These are phyloP conservation scores for Anastrepha obliqua DNA, from an alignment of 1,140 invertebrate species.

Conservation along the genomic window DNA sequence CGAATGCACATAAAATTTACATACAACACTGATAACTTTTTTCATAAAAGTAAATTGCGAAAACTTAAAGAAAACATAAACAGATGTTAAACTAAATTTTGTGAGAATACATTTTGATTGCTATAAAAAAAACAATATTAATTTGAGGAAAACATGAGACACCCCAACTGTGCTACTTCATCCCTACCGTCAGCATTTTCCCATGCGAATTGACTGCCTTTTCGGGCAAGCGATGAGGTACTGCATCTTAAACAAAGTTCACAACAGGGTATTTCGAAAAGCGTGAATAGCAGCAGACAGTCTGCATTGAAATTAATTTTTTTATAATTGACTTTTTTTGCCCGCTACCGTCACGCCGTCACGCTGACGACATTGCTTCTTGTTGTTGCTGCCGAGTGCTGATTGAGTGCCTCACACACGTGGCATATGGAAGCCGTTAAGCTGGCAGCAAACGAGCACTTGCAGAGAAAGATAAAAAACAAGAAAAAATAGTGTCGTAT, in stretches of 20 bases:
- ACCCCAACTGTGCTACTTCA: no score
- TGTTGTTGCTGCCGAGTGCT: not conserved
- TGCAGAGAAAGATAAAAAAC: not conserved
- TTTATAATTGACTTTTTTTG: not conserved
- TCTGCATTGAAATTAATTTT: not conserved
- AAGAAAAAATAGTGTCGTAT: not conserved
- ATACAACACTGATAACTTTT: no score
- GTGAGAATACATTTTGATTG: no score
- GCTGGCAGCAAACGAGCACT: not conserved
- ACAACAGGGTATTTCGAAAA: not conserved
- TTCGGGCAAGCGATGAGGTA: not conserved
- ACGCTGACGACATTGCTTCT: not conserved
- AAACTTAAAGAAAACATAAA: no score
- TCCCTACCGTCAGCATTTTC: no score
- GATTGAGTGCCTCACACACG: not conserved
- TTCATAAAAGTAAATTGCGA: no score
- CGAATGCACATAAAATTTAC: no score
- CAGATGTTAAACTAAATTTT: no score
- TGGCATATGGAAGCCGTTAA: not conserved
- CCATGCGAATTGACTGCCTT: no score
- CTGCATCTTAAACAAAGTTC: not conserved
- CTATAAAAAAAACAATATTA: no score
- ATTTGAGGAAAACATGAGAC: no score
- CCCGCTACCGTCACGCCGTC: not conserved
- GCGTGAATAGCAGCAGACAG: no score